Evolutionary conservation across 2,113 vertebrate species (phyloP).

Genomic region (Anarhynchus alexandrinus): DNA sequence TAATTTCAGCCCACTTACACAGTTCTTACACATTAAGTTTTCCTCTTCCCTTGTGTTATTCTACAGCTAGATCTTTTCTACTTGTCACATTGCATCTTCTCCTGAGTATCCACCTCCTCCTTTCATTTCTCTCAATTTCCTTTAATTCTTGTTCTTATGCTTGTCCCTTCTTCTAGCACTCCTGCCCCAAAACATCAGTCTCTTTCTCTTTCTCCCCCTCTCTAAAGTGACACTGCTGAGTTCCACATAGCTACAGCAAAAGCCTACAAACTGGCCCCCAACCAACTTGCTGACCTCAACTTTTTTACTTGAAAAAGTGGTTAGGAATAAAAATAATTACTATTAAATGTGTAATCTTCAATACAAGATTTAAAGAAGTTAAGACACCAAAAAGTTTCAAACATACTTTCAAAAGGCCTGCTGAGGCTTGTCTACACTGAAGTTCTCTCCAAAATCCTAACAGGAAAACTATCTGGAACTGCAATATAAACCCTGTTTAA

Average conservation of each 20-base stretch:
- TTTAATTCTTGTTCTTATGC: background rate
- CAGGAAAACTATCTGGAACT: background rate
- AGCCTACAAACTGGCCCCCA: background rate
- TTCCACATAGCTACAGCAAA: background rate
- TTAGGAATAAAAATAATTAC: background rate
- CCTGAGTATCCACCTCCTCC: background rate
- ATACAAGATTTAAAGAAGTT: background rate
- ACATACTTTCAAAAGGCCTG: background rate
- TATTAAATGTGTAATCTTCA: background rate
- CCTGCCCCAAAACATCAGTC: background rate
- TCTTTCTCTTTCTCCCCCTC: background rate
- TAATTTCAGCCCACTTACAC: background rate
- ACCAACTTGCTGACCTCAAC: background rate
- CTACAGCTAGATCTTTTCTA: background rate
- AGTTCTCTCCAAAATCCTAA: slow-evolving; percentile 9
- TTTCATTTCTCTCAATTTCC: background rate
- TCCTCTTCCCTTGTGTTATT: background rate
- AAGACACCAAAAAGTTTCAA: background rate
- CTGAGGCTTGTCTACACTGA: background rate
- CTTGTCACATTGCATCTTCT: background rate
- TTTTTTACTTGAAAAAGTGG: background rate
- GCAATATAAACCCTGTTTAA: slow-evolving; percentile 10
- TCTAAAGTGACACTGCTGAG: background rate
- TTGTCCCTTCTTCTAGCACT: background rate
- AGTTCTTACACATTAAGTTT: background rate